A percentile compares a stretch with the other conserved stretches of the same genome.
These are phyloP conservation scores for Eretmochelys imbricata DNA, from an alignment of 2,113 vertebrate species.

Conservation along the genomic window DNA sequence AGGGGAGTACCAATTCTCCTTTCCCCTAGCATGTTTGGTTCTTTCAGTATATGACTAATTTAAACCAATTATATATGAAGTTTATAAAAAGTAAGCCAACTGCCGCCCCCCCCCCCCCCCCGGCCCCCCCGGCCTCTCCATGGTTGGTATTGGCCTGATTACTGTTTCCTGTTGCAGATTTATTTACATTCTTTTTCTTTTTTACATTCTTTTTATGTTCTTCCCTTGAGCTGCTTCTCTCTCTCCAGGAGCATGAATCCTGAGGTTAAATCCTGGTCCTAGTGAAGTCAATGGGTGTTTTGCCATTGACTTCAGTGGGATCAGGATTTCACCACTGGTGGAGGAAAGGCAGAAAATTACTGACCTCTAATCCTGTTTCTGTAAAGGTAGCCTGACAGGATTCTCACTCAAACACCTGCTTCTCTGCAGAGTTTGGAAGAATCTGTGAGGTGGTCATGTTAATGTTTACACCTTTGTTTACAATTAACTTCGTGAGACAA, in stretches of 20 bases:
- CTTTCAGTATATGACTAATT: background rate
- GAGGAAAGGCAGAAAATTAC: conserved; percentile 12
- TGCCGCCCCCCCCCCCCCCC: too few species aligned
- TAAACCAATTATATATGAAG: background rate
- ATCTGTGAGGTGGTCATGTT: conserved; percentile 10
- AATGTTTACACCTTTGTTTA: background rate
- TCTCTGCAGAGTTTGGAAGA: conserved; percentile 46
- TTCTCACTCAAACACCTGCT: background rate
- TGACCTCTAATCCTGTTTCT: conserved; percentile 21
- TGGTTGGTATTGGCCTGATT: background rate
- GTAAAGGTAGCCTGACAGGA: background rate
- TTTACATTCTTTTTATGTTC: background rate
- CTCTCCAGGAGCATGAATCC: background rate
- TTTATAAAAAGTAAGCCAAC: background rate
- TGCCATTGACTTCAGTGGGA: background rate
- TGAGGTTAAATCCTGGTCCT: conserved; percentile 25
- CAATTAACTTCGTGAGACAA: background rate
- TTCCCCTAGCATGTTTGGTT: background rate
- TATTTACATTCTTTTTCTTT: background rate
- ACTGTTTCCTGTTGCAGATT: background rate
- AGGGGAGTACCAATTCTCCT: background rate
- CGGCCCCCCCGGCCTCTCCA: background rate
- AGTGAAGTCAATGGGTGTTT: conserved; percentile 8
- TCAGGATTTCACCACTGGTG: background rate
- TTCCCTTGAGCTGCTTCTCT: background rate